These are phyloP conservation scores for Spinibarbus caldwelli DNA, from an alignment of 2,797 vertebrate species.

Conservation along the genomic window DNA sequence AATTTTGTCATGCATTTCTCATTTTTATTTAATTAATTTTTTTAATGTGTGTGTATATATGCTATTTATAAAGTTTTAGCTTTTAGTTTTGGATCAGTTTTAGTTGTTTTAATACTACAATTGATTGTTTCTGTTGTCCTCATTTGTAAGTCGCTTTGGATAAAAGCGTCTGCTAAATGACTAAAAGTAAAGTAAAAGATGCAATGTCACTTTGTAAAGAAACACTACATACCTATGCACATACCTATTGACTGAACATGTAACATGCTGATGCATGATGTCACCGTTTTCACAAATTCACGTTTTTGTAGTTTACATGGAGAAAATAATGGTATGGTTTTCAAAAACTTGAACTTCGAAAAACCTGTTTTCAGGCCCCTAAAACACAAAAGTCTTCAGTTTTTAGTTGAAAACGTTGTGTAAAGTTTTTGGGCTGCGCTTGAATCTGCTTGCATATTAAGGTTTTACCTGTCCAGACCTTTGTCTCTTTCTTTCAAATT, in stretches of 20 bases:
- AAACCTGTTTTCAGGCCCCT: neutral
- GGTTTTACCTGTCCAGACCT: neutral
- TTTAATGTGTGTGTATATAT: no score
- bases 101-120: no score
- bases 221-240: neutral
- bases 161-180: no score
- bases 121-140: no score
- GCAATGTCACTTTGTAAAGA: neutral
- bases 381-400: neutral
- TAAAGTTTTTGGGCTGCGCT: neutral
- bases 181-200: no score
- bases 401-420: neutral
- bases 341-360: no score
- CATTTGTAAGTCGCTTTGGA: no score
- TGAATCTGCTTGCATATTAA: neutral
- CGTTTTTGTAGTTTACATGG: neutral
- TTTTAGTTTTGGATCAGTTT: no score
- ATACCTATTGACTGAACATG: neutral
- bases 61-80: no score
- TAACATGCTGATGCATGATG: neutral
- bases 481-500: neutral
- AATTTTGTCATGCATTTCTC: no score
- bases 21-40: no score
- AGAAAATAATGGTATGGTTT: neutral
- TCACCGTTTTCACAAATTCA: neutral